Base-by-base conservation (phyloP, 2,888 invertebrate genomes). In the Philopedon plagiatum region DNA sequence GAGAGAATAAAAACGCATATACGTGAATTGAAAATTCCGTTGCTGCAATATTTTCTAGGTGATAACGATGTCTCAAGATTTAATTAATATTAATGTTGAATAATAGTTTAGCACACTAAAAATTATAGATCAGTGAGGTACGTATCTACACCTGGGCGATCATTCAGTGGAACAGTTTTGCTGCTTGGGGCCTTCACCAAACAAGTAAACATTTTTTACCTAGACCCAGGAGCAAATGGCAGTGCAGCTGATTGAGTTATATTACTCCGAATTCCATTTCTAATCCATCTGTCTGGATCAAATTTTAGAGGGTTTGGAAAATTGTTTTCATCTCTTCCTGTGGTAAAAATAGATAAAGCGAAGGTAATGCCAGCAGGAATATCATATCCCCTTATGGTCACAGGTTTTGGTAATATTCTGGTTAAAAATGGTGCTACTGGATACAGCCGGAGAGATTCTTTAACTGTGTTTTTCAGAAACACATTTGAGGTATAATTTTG, bases 381-480 rank as follows among this genome's bases (percentile, higher is more conserved):
- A 68, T 84, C 84, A 85, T 94, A 94, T n/a, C 90, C 89, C 56
- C 89, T 91, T 32, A 97, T 86, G 3, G 86, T 82, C 32, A 90
- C 86, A 74, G 93, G 91, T 76, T 91, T 87, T 0, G 93, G 91
- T 76, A 95, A 82, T 79, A 93, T 90, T 82, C 97, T 88, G 2
- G 96, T 94, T 76, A 97, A 87, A 84, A 97, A 97, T 2, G 97
- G 94, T 0, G 97, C 96, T 1, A 94, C 93, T 0, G 97, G 97
- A 86, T 94, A 96, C 9, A 97, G 84, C 78, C 97, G 88, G 82
- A 97, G 87, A 0, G 94, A 88, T 87, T 97, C 97, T 82, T 91
- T 93, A 7, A 97, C 85, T 0, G 93, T 86, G 37, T 91, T 90
- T 80, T 89, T 91, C 19, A 92, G 81, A 62, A 90, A 73, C 2